Base-by-base conservation (phyloP, 2,113 vertebrate species). In the Pangasianodon gigas region DNA sequence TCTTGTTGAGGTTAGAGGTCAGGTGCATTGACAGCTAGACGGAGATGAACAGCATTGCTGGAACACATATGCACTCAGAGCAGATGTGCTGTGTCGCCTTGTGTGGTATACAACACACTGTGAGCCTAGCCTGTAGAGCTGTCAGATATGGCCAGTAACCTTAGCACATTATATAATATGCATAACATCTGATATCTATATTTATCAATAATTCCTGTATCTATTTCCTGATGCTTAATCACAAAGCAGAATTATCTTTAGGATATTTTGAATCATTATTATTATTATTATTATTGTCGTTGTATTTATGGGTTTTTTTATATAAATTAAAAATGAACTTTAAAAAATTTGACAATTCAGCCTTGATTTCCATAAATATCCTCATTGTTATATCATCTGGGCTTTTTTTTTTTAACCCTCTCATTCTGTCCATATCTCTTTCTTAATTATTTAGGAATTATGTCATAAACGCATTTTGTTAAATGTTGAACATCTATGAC, bases 1-100 rank as follows among this genome's bases (percentile, higher is more conserved):
- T 54, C 54, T 18, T 26, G 54, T 21, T 8, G 51, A 79, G 81
- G 86, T 88, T 37, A 85, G 56, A 90, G 86, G 46, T 77, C 84
- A 80, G 56, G 74, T 65, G 29, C 10, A n/a, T 37, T 51, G 51
- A 52, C 69, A 60, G 77, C 13, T 21, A 83, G 19, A 83, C 9
- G n/a, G 8, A 87, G 37, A 44, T 44, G 29, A 52, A n/a, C 51
- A n/a, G 51, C 62, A 26, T 69, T 32, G 52, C 81, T 58, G 54
- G 58, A 87, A 52, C 52, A 87, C 2, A 6, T 84, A 32, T 29
- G 19, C 29, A 32, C 48, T 32, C 29, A 14, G 9, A 52, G 51
- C 80, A 90, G 41, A 87, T 77, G 89, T 84, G n/a, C 51, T 41
- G 71, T 16, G 52, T 79, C 44, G 1, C 19, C 19, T 32, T 88